Conservation (phyloP, 2,797 vertebrate genomes). For the Arnoldichthys spilopterus region DNA sequence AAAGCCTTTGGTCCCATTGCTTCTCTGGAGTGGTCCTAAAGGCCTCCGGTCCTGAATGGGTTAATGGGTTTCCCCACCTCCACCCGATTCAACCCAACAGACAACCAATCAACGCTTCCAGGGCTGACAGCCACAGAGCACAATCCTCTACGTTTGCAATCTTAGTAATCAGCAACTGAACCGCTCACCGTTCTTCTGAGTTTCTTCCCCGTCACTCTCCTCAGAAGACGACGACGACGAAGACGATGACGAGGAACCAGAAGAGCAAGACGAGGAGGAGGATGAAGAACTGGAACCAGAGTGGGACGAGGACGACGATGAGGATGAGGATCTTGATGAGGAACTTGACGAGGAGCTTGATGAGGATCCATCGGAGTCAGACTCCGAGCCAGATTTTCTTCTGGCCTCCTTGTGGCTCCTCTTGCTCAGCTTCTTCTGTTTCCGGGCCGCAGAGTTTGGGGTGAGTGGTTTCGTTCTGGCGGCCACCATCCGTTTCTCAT, state of each 20-base stretch:
- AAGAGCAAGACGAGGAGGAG: conserved; percentile 92
- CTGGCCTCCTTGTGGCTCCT: conserved; percentile 84
- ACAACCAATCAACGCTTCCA: neutral
- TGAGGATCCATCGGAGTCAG: conserved; percentile 89
- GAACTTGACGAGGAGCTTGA: conserved; percentile 95
- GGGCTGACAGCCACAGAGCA: neutral
- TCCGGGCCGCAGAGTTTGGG: conserved; percentile 91
- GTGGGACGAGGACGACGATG: conserved; percentile 89
- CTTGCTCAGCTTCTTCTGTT: conserved; percentile 89
- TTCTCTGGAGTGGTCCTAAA: neutral
- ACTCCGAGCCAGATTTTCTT: conserved; percentile 83
- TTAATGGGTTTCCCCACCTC: neutral
- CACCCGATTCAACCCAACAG: neutral
- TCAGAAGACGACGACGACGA: conserved; percentile 89
- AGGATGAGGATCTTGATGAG: conserved; percentile 83
- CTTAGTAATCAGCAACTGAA: too few species aligned
- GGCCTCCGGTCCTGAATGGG: neutral
- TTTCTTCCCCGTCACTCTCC: conserved; percentile 90
- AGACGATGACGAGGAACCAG: conserved; percentile 90
- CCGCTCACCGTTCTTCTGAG: conserved; percentile 87
- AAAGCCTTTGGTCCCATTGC: neutral
- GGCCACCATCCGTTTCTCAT: conserved; percentile 90
- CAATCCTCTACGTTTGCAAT: neutral
- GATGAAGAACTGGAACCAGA: conserved; percentile 92
- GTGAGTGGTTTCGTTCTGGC: conserved; percentile 95